phyloP scores from a whole-genome alignment of 1,140 invertebrate species.

The Marisa cornuarietis region DNA sequence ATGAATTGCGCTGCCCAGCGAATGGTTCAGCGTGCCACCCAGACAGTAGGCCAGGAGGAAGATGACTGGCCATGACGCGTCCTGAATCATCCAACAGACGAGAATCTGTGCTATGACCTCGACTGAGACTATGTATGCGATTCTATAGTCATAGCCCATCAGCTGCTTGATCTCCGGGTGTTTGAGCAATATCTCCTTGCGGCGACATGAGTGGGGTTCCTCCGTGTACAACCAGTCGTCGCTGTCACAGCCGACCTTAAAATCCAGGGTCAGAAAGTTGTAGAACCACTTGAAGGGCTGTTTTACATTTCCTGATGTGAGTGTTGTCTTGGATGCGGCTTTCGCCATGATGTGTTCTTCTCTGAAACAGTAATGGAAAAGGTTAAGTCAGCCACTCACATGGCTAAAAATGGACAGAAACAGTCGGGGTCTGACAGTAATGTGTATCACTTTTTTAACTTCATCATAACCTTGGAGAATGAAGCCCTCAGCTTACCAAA shows the following conservation, averaged over 20 bases:
- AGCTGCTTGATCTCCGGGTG: constrained; percentile 65
- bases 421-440: too few relatives aligned
- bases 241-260: constrained; percentile 28
- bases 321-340: not conserved
- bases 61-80: constrained; percentile 54
- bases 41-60: constrained; percentile 57
- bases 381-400: too few relatives aligned
- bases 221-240: constrained; percentile 58
- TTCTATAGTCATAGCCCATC: constrained; percentile 62
- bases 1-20: constrained; percentile 62
- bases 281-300: constrained; percentile 37
- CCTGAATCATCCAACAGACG: constrained; percentile 52
- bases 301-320: not conserved
- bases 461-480: too few relatives aligned
- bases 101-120: constrained; percentile 54
- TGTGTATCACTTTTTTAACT: too few relatives aligned
- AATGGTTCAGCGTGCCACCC: constrained; percentile 64
- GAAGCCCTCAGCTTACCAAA: too few relatives aligned
- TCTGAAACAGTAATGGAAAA: too few relatives aligned
- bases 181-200: constrained; percentile 61
- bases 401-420: too few relatives aligned
- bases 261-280: constrained; percentile 38
- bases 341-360: not conserved
- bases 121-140: constrained; percentile 48
- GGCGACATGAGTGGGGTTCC: constrained; percentile 58